These are phyloP conservation scores for Mystacornis crossleyi DNA, from an alignment of 2,113 vertebrate genomes.

Conservation along the genomic window DNA sequence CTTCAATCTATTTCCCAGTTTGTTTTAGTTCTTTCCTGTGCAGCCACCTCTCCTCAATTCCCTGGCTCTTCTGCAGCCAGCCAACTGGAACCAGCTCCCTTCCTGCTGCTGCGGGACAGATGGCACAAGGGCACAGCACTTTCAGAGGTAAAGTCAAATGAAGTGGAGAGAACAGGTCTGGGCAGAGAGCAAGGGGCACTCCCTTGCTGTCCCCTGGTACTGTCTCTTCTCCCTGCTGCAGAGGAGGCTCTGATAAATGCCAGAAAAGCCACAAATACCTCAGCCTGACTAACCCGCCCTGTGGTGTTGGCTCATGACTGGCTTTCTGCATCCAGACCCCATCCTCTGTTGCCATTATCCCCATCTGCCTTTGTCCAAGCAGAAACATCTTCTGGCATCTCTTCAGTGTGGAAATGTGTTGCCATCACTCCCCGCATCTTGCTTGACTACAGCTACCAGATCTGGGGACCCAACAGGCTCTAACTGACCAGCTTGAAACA, in stretches of 20 bases:
- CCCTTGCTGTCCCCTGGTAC: neutral
- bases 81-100: neutral
- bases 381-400: slow-evolving; percentile 22
- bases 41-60: neutral
- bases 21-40: neutral
- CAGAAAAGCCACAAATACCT: neutral
- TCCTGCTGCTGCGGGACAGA: neutral
- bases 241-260: neutral
- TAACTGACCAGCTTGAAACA: neutral
- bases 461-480: neutral
- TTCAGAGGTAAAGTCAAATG: neutral
- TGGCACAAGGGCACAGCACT: neutral
- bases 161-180: neutral
- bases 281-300: neutral
- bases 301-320: neutral
- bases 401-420: neutral
- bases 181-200: neutral
- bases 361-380: neutral
- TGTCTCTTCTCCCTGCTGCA: neutral
- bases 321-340: neutral
- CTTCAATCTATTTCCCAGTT: neutral
- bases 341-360: neutral
- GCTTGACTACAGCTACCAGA: neutral
- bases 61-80: neutral
- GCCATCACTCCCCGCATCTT: neutral